A percentile compares a stretch with the other conserved stretches of the same genome.
These are phyloP conservation scores for Coenonympha glycerion DNA, from an alignment of 2,888 invertebrate genomes.

Conservation along the genomic window DNA sequence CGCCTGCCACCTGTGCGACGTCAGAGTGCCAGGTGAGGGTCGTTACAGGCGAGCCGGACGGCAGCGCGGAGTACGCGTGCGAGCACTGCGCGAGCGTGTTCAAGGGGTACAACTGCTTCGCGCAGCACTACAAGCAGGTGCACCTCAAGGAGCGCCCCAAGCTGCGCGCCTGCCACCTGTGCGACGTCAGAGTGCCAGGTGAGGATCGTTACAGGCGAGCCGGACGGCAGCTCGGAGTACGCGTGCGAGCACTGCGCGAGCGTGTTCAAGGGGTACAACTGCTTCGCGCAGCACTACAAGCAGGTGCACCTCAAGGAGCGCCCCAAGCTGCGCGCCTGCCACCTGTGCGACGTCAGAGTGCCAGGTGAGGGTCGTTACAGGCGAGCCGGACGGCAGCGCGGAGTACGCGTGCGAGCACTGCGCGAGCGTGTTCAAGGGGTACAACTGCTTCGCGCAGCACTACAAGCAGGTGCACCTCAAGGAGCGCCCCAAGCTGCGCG, in stretches of 20 bases:
- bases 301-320: slow-evolving; percentile 44
- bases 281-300: slow-evolving; percentile 44
- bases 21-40: slow-evolving; percentile 22
- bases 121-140: slow-evolving; percentile 45
- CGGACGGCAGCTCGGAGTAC: slow-evolving; percentile 22
- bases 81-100: slow-evolving; percentile 37
- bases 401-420: slow-evolving; percentile 38
- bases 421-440: slow-evolving; percentile 34
- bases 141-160: slow-evolving; percentile 42
- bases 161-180: slow-evolving; percentile 43
- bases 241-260: slow-evolving; percentile 40
- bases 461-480: slow-evolving; percentile 45
- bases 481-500: slow-evolving; percentile 36
- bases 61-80: slow-evolving; percentile 33
- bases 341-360: slow-evolving; percentile 41
- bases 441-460: slow-evolving; percentile 43
- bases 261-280: slow-evolving; percentile 36
- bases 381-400: slow-evolving; percentile 20
- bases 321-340: slow-evolving; percentile 40
- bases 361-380: slow-evolving; percentile 26
- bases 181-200: slow-evolving; percentile 38
- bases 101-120: slow-evolving; percentile 38
- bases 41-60: slow-evolving; percentile 19
- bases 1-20: slow-evolving; percentile 44
- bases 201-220: background rate